Base-by-base conservation (phyloP, 1,140 invertebrate species). In the Varroa destructor region DNA sequence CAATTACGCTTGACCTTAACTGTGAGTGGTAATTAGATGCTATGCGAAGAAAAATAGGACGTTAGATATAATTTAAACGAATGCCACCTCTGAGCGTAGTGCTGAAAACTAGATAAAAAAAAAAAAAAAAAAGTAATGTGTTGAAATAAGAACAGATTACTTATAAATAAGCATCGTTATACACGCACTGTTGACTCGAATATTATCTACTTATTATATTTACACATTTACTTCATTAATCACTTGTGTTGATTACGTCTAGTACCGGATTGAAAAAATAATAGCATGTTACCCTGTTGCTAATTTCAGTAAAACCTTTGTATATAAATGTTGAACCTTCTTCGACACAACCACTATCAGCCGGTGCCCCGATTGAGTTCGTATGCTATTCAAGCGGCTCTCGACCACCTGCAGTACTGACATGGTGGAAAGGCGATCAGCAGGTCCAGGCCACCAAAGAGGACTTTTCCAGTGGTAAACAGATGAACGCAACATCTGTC, bases 1-100 rank as follows among this genome's bases (percentile, higher is more conserved):
- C 87, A 36, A 86, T 93, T 40, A 86, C 87, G 76, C 83, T 94
- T 72, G 89, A 93, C 80, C 91, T 94, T 87, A 88, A 89, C 78
- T 86, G 89, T 91, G 83, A 88, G 88, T 88, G 74, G 37, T 8
- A 51, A 51, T 51, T 51, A 51, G 25, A 70, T 73, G 72, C 61
- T 55, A 64, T 40, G 55, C 36, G n/a, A 56, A 40, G 51, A 58
- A 71, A 14, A 14, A 56, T 56, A 14, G n/a, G 14, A 56, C n/a
- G n/a, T 14, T n/a, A 14, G 14, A 56, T n/a, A 14, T 14, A 14
- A 56, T 14, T 56, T n/a, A 14, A 14, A 56, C 14, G 14, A 14
- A 56, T n/a, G 14, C 55, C 25, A 25, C 25, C 25, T 25, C 25
- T 25, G 25, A 25, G 25, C 25, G 25, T 25, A 25, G 25, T 25